A percentile compares a stretch with the other conserved stretches of the same genome.
phyloP scores from a whole-genome alignment of 2,113 vertebrate genomes.

The Periophthalmodon schlosseri region DNA sequence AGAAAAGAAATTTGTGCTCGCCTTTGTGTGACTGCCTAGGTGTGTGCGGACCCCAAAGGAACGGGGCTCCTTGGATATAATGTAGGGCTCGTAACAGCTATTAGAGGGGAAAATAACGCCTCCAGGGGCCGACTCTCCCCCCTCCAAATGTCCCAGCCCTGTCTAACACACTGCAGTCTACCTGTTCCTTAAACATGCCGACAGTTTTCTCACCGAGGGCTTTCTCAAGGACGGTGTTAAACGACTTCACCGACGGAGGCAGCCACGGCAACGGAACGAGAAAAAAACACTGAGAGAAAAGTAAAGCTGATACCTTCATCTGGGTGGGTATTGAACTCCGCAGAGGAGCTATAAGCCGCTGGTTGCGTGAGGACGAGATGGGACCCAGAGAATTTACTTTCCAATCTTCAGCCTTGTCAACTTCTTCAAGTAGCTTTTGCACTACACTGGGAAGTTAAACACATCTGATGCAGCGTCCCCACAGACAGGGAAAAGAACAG shows the following conservation, averaged over 20 bases:
- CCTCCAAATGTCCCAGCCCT: conserved; percentile 74
- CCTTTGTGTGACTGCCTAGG: conserved; percentile 64
- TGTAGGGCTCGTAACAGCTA: conserved; percentile 99
- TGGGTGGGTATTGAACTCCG: conserved; percentile 69
- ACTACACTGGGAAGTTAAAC: conserved; percentile 39
- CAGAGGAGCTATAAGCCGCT: conserved; percentile 67
- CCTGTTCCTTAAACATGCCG: conserved; percentile 98
- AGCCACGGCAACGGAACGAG: conserved; percentile 86
- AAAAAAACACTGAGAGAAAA: conserved; percentile 61
- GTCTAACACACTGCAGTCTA: conserved; percentile 96
- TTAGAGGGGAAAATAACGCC: conserved; percentile 99
- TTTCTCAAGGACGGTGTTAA: conserved; percentile 99
- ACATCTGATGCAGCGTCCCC: conserved; percentile 16
- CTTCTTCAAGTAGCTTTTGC: conserved; percentile 47
- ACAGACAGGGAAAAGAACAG: conserved; percentile 8
- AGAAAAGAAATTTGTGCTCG: conserved; percentile 67
- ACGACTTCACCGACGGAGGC: conserved; percentile 93
- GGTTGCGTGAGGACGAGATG: conserved; percentile 44
- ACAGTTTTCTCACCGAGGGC: conserved; percentile 96
- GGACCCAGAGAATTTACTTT: conserved; percentile 52
- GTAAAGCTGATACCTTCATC: conserved; percentile 73
- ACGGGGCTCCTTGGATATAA: conserved; percentile 99
- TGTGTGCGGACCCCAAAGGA: conserved; percentile 91
- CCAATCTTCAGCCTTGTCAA: conserved; percentile 59
- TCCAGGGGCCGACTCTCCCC: conserved; percentile 82